phyloP scores from a whole-genome alignment of 2,113 vertebrate species.

The Guaruba guarouba region DNA sequence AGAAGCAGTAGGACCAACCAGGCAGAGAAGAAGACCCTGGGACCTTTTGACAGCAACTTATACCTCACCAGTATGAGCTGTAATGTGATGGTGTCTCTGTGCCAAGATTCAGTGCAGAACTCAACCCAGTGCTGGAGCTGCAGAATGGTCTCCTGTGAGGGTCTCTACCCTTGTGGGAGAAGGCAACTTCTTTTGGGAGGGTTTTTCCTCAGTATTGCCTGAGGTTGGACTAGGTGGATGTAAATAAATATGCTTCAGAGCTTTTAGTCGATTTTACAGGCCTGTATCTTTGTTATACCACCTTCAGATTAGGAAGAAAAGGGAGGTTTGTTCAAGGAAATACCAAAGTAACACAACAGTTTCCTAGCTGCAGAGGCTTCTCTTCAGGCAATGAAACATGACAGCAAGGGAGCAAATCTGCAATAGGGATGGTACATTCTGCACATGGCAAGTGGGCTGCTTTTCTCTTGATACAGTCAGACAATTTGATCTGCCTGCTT shows the following conservation, averaged over 20 bases:
- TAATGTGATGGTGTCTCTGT: background rate
- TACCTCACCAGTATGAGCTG: background rate
- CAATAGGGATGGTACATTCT: background rate
- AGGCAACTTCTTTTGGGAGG: background rate
- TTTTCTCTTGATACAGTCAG: background rate
- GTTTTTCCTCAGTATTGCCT: background rate
- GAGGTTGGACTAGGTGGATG: rapidly evolving
- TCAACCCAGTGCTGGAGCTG: rapidly evolving
- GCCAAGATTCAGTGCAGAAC: background rate
- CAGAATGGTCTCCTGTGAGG: background rate
- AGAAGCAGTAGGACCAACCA: background rate
- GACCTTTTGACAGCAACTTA: background rate
- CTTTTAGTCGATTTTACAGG: background rate
- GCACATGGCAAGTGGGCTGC: background rate
- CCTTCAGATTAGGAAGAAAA: background rate
- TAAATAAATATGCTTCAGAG: background rate
- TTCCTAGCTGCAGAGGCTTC: background rate
- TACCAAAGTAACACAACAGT: background rate
- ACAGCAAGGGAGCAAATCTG: background rate
- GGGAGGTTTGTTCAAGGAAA: background rate
- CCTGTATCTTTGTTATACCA: background rate
- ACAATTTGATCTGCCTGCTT: background rate
- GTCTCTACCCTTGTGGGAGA: background rate
- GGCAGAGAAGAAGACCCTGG: background rate
- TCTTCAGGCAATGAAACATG: background rate